A percentile compares a stretch with the other conserved stretches of the same genome.
Conservation (phyloP, 2,888 invertebrate genomes). For the Spialia ferax region DNA sequence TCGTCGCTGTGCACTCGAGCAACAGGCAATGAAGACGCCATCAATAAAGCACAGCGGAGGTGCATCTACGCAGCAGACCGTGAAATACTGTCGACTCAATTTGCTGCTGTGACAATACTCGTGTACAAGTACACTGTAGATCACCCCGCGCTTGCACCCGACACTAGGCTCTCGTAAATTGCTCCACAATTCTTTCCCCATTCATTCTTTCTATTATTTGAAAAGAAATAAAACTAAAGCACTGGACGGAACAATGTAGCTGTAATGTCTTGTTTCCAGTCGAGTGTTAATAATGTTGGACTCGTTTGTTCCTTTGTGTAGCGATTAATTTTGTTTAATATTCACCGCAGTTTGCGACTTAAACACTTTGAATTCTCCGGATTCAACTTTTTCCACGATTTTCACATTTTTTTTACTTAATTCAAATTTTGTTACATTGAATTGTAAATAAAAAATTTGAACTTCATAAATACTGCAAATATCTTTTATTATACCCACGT, state of each 20-base stretch:
- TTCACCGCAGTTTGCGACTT: not conserved
- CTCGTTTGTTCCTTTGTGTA: constrained; percentile 2
- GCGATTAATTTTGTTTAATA: constrained; percentile 12
- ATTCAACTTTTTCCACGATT: too few relatives aligned
- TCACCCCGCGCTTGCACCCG: constrained; percentile 52
- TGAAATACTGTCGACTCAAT: constrained; percentile 78
- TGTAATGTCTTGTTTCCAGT: constrained; percentile 23
- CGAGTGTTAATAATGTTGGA: constrained; percentile 29
- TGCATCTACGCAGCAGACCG: constrained; percentile 73
- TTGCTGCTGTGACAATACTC: constrained; percentile 70
- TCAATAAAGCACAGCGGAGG: constrained; percentile 63
- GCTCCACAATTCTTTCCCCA: constrained; percentile 33
- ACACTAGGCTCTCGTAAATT: constrained; percentile 58
- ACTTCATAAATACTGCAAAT: too few relatives aligned
- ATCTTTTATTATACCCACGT: too few relatives aligned
- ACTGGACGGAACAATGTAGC: constrained; percentile 16
- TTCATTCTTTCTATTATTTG: constrained; percentile 42
- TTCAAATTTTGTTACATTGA: too few relatives aligned
- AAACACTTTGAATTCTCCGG: not conserved
- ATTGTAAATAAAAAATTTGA: too few relatives aligned
- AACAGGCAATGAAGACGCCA: constrained; percentile 58
- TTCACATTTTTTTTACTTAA: too few relatives aligned
- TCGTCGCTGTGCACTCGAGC: constrained; percentile 41
- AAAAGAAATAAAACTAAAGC: constrained; percentile 43
- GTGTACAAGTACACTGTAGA: constrained; percentile 48